phyloP scores from a whole-genome alignment of 2,888 invertebrate genomes.

The Drosophila setosimentum region DNA sequence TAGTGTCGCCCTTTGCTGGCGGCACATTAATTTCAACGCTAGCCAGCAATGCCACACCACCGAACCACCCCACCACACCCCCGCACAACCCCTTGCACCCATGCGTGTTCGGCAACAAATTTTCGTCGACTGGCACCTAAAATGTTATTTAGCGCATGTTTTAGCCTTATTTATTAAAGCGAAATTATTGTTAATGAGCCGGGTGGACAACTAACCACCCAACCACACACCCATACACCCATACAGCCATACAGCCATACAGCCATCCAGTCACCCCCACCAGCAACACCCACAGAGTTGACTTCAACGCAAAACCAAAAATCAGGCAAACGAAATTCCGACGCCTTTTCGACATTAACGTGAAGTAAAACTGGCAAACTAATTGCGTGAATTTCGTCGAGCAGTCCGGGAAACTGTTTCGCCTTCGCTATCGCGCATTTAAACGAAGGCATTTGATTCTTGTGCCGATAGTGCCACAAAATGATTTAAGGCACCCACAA shows the following conservation, averaged over 20 bases:
- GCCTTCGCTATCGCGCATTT: constrained; percentile 74
- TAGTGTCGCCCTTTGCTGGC: constrained; percentile 75
- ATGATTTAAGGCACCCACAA: constrained; percentile 68
- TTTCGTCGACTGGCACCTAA: constrained; percentile 61
- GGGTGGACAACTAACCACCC: constrained; percentile 12
- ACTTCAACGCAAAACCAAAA: constrained; percentile 1
- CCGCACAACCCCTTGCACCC: background rate
- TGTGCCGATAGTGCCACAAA: constrained; percentile 74
- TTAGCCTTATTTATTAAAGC: constrained; percentile 79
- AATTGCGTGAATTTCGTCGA: constrained; percentile 73
- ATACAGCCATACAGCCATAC: background rate
- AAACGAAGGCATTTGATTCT: constrained; percentile 80
- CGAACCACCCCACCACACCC: constrained; percentile 1
- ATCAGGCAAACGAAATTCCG: constrained; percentile 49
- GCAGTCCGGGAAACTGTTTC: constrained; percentile 52
- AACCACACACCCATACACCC: background rate
- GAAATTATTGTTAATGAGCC: constrained; percentile 81
- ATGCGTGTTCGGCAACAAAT: constrained; percentile 68
- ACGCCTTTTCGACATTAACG: constrained; percentile 75
- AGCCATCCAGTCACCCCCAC: background rate
- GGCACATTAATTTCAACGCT: constrained; percentile 76
- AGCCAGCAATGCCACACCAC: constrained; percentile 17
- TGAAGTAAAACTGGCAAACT: constrained; percentile 41
- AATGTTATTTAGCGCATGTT: constrained; percentile 82
- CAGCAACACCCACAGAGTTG: constrained; percentile 3